A percentile compares a stretch with the other conserved stretches of the same genome.
These are phyloP conservation scores for Drosophila fuyamai DNA, from an alignment of 1,140 invertebrate genomes.

Conservation along the genomic window DNA sequence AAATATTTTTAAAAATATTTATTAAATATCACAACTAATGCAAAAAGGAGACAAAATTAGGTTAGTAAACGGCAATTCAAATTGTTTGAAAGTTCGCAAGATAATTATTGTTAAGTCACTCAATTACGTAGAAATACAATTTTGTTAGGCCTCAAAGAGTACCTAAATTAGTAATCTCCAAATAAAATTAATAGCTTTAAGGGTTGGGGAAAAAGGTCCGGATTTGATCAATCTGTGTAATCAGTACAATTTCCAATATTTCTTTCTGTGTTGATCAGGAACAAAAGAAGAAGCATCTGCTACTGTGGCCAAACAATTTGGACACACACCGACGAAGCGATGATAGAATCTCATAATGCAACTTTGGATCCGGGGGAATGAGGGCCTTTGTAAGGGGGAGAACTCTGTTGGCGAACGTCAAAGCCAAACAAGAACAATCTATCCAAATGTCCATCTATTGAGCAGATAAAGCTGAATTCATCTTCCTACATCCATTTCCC, in stretches of 20 bases:
- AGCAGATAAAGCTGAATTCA: slow-evolving; percentile 77
- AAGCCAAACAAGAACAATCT: slow-evolving; percentile 83
- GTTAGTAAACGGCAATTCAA: too few relatives aligned
- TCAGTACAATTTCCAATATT: neutral
- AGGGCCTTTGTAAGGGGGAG: slow-evolving; percentile 10
- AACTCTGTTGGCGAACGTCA: slow-evolving; percentile 55
- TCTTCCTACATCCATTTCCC: slow-evolving; percentile 27
- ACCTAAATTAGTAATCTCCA: too few relatives aligned
- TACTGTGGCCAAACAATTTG: slow-evolving; percentile 74
- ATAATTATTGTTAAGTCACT: too few relatives aligned
- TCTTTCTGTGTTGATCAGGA: slow-evolving; percentile 10
- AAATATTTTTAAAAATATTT: too few relatives aligned
- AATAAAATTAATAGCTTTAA: too few relatives aligned
- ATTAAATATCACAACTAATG: too few relatives aligned
- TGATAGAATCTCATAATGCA: slow-evolving; percentile 80
- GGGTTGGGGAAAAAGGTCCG: too few relatives aligned
- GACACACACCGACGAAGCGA: slow-evolving; percentile 55
- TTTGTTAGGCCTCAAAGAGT: too few relatives aligned
- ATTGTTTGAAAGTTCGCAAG: too few relatives aligned
- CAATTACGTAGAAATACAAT: too few relatives aligned
- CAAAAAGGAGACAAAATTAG: too few relatives aligned
- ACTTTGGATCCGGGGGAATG: slow-evolving; percentile 1
- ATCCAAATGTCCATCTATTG: slow-evolving; percentile 84
- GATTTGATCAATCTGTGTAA: too few relatives aligned
- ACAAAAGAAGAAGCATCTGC: slow-evolving; percentile 29